A percentile compares a stretch with the other conserved stretches of the same genome.
Conservation (phyloP, 30 jellyfish, hydroid and myxozoan genomes). For the Haliclystus octoradiatus region DNA sequence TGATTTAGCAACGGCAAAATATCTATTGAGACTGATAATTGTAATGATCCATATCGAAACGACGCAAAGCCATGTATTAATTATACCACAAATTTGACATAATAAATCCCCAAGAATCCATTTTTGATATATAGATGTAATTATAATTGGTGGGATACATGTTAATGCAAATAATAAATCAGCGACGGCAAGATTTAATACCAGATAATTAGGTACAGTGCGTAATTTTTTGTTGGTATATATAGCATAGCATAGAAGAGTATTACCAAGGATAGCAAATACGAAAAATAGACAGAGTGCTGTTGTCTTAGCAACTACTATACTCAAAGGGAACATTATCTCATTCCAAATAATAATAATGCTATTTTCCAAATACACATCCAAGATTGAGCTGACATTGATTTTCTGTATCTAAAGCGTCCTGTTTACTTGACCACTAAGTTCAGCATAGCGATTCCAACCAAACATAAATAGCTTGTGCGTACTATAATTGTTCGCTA, state of each 20-base stretch:
- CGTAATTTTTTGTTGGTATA: conserved; percentile 32
- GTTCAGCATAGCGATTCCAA: too few species aligned
- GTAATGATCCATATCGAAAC: conserved; percentile 81
- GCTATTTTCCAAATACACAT: too few species aligned
- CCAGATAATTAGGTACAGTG: conserved; percentile 79
- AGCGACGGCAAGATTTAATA: conserved; percentile 85
- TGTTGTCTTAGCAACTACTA: conserved; percentile 37
- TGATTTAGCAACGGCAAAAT: conserved; percentile 81
- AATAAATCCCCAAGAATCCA: conserved; percentile 78
- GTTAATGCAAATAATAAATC: conserved; percentile 62
- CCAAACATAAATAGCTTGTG: too few species aligned
- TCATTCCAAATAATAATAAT: too few species aligned
- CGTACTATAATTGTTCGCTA: too few species aligned
- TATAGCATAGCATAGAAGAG: conserved; percentile 53
- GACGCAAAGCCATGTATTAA: conserved; percentile 55
- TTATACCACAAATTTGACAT: conserved; percentile 68
- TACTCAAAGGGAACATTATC: neutral
- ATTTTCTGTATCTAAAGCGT: too few species aligned
- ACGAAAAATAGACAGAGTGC: conserved; percentile 31
- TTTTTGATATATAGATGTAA: conserved; percentile 58
- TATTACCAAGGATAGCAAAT: conserved; percentile 66
- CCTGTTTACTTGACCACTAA: too few species aligned
- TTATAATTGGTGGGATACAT: conserved; percentile 56
- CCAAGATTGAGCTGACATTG: too few species aligned
- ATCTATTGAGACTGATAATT: conserved; percentile 81